A percentile compares a stretch with the other conserved stretches of the same genome.
Evolutionary conservation across 2,113 vertebrate genomes (phyloP).

Genomic region (Pseudorectes ferrugineus): DNA sequence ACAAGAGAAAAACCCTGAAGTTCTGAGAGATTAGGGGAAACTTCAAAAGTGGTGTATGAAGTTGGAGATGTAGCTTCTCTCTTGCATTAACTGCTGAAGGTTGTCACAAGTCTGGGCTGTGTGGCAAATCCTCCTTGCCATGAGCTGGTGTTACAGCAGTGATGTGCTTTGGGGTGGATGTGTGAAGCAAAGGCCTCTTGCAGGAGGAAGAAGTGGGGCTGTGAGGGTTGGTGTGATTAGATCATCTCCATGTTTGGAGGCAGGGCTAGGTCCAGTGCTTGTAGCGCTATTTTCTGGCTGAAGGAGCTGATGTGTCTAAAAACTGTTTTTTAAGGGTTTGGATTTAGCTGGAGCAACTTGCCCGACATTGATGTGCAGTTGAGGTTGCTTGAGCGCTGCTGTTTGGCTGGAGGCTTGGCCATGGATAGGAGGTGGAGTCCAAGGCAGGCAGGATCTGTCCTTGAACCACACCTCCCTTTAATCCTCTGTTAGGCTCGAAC

Average conservation of each 20-base stretch:
- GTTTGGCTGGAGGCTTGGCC: neutral
- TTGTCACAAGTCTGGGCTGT: neutral
- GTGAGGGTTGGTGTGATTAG: neutral
- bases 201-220: neutral
- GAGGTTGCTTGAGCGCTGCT: neutral
- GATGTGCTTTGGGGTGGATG: neutral
- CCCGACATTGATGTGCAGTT: rapidly evolving
- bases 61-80: neutral
- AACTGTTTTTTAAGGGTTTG: neutral
- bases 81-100: neutral
- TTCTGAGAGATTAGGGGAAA: neutral
- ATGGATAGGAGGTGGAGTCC: neutral
- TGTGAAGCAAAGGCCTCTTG: neutral
- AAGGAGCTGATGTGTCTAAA: neutral
- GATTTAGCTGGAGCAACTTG: neutral
- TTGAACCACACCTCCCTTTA: neutral
- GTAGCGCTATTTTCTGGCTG: neutral
- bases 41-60: neutral
- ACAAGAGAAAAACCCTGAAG: neutral
- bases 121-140: neutral
- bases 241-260: neutral
- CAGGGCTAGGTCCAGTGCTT: neutral
- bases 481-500: neutral
- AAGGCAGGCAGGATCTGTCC: neutral
- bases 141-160: neutral